A percentile compares a stretch with the other conserved stretches of the same genome.
phyloP scores from a whole-genome alignment of 2,113 vertebrate species.

The Xiphophorus hellerii region DNA sequence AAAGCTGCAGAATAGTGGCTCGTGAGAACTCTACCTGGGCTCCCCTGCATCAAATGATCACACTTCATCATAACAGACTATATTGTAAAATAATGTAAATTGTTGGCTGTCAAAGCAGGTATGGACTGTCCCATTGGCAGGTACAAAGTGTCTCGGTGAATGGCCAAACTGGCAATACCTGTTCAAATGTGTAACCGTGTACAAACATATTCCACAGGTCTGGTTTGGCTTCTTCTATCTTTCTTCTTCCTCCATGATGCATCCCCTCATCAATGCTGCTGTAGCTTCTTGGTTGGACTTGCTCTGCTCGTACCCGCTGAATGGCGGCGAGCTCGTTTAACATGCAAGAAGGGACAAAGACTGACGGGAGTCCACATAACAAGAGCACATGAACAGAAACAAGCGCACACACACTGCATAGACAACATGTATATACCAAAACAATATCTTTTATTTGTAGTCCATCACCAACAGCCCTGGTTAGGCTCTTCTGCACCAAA shows the following conservation, averaged over 20 bases:
- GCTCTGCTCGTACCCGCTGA: background rate
- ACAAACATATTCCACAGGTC: too few species aligned
- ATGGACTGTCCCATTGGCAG: too few species aligned
- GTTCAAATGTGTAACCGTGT: too few species aligned
- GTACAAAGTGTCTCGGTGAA: too few species aligned
- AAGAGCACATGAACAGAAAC: constrained; percentile 27
- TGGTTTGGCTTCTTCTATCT: too few species aligned
- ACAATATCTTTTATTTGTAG: constrained; percentile 99
- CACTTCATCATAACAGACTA: too few species aligned
- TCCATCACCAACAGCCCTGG: constrained; percentile 95
- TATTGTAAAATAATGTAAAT: too few species aligned
- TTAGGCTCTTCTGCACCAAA: constrained; percentile 92
- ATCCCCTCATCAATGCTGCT: background rate
- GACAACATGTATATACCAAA: constrained; percentile 83
- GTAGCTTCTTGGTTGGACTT: background rate
- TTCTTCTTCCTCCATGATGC: background rate
- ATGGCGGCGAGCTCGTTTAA: constrained; percentile 19
- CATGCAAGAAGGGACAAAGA: constrained; percentile 49
- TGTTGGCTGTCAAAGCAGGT: too few species aligned
- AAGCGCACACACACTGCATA: constrained; percentile 44
- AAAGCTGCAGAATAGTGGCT: background rate
- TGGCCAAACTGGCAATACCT: too few species aligned
- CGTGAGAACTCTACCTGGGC: too few species aligned
- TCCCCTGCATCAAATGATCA: too few species aligned
- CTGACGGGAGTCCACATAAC: constrained; percentile 7